These are phyloP conservation scores for Eriosoma lanigerum DNA, from an alignment of 1,140 invertebrate genomes.

Conservation along the genomic window DNA sequence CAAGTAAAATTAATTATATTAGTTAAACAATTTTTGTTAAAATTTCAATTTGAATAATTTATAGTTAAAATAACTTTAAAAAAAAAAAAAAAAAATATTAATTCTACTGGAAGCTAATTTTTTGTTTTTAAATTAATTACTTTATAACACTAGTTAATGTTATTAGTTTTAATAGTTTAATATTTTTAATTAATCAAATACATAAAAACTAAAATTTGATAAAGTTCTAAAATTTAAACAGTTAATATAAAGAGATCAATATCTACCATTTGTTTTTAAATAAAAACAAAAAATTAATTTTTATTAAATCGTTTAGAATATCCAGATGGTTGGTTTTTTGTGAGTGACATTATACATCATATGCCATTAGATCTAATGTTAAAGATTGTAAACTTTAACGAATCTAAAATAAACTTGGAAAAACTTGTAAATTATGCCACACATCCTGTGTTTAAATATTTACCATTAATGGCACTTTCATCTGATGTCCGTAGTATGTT, in stretches of 20 bases:
- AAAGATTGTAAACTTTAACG: constrained; percentile 67
- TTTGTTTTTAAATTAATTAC: neutral
- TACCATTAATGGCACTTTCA: constrained; percentile 65
- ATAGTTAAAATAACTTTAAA: neutral
- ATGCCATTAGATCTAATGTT: constrained; percentile 74
- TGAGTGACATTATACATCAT: constrained; percentile 71
- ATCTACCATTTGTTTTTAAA: neutral
- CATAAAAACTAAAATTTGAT: too few species aligned
- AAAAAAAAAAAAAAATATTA: too few species aligned
- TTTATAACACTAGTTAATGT: too few species aligned
- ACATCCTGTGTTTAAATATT: constrained; percentile 71
- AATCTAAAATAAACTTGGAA: constrained; percentile 64
- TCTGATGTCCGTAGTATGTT: constrained; percentile 52
- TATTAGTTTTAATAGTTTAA: neutral
- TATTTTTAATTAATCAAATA: too few species aligned
- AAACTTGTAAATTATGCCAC: constrained; percentile 60
- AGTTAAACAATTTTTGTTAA: neutral
- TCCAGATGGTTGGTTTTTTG: constrained; percentile 72
- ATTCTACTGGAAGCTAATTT: too few species aligned
- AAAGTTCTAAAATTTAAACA: too few species aligned
- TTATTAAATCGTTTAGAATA: constrained; percentile 58
- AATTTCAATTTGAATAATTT: neutral
- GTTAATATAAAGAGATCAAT: too few species aligned
- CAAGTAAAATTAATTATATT: constrained; percentile 57
- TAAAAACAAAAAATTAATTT: neutral